phyloP scores from a whole-genome alignment of 1,140 invertebrate species.

The Archivesica marissinica region DNA sequence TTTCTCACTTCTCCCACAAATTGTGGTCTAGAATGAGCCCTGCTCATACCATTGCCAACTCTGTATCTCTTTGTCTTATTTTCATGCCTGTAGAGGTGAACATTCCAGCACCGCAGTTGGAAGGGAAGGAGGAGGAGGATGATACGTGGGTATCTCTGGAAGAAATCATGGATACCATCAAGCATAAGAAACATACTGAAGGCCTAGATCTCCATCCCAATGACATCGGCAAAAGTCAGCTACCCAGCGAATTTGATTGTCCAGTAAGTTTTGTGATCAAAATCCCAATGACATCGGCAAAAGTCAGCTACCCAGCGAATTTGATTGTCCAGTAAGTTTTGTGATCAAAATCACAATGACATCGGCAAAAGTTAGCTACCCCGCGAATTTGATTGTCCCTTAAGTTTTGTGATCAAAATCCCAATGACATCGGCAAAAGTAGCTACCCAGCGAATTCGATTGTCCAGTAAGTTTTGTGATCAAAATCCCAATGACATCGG shows the following conservation, averaged over 20 bases:
- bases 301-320: conserved; percentile 54
- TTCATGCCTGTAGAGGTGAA: conserved; percentile 39
- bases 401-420: conserved; percentile 56
- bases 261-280: conserved; percentile 57
- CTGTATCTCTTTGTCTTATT: background rate
- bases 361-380: conserved; percentile 60
- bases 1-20: too few relatives aligned
- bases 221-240: conserved; percentile 60
- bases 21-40: background rate
- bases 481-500: conserved; percentile 60
- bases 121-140: background rate
- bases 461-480: conserved; percentile 63
- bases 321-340: conserved; percentile 62
- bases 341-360: conserved; percentile 52
- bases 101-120: conserved; percentile 16
- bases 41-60: background rate
- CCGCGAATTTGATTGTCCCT: conserved; percentile 61
- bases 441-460: conserved; percentile 55
- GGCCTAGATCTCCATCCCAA: conserved; percentile 60
- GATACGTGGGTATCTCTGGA: conserved; percentile 66
- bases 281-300: conserved; percentile 63
- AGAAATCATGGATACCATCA: conserved; percentile 1
- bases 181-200: conserved; percentile 12
- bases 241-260: conserved; percentile 61
- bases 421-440: conserved; percentile 60